Conservation (phyloP, 30 jellyfish, hydroid and myxozoan genomes). For the Phacellophora camtschatica region DNA sequence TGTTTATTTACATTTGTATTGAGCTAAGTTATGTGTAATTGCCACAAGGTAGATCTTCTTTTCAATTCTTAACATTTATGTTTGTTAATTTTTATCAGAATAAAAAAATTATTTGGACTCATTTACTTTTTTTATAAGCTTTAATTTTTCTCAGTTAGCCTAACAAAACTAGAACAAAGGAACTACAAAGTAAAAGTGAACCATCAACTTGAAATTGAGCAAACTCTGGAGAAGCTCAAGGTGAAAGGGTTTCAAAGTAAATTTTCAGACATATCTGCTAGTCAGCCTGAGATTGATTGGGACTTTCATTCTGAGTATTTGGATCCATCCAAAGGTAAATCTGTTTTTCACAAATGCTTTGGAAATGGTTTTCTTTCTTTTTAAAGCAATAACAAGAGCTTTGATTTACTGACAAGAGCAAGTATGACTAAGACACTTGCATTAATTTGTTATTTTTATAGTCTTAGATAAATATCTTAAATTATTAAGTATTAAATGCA, state of each 20-base stretch:
- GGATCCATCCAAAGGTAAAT: conserved; percentile 67
- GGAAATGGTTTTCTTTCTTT: too few species aligned
- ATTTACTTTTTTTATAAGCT: too few species aligned
- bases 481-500: too few species aligned
- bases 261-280: neutral
- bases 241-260: neutral
- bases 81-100: too few species aligned
- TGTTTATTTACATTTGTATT: too few species aligned
- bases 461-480: too few species aligned
- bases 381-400: neutral
- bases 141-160: conserved; percentile 57
- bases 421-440: too few species aligned
- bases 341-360: neutral
- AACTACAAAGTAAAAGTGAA: conserved; percentile 46
- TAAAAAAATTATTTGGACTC: too few species aligned
- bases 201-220: conserved; percentile 33
- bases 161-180: conserved; percentile 61
- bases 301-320: conserved; percentile 31
- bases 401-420: neutral
- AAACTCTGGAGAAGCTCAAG: conserved; percentile 18
- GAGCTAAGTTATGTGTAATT: too few species aligned
- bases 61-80: too few species aligned
- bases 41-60: too few species aligned
- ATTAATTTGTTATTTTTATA: too few species aligned
- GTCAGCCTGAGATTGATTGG: conserved; percentile 37